Conservation (phyloP, 2,113 vertebrate genomes). For the Myotis yumanensis region DNA sequence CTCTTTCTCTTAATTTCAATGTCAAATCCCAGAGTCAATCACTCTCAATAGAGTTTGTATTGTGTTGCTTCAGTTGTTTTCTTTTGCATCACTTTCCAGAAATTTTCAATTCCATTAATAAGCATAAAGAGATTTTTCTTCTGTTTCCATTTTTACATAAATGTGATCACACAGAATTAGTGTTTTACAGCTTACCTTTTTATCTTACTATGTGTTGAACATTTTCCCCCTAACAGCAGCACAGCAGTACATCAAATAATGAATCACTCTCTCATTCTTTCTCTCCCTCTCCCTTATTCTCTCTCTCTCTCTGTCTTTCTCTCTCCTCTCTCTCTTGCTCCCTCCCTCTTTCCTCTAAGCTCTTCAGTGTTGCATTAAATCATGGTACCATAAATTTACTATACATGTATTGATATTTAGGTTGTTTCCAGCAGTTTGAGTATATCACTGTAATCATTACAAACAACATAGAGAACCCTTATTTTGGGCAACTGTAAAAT, state of each 20-base stretch:
- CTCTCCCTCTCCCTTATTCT: rapidly evolving
- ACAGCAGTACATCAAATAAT: too few species aligned
- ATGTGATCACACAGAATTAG: not conserved
- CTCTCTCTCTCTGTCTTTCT: rapidly evolving
- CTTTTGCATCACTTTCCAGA: not conserved
- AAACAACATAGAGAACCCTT: not conserved
- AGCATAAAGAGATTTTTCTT: not conserved
- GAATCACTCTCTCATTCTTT: not conserved
- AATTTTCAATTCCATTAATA: not conserved
- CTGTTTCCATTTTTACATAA: not conserved
- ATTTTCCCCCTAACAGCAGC: not conserved
- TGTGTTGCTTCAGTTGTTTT: not conserved
- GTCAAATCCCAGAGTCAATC: not conserved
- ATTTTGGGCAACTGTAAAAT: not conserved
- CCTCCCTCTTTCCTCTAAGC: not conserved
- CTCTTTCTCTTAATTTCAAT: not conserved
- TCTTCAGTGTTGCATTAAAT: not conserved
- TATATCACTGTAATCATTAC: not conserved
- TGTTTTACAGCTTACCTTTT: not conserved
- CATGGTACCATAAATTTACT: not conserved
- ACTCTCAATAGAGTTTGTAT: not conserved
- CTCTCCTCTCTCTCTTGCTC: rapidly evolving
- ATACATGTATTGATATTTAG: not conserved
- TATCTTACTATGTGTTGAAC: not conserved
- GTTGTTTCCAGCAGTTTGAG: not conserved